These are phyloP conservation scores for Gracilinanus agilis DNA, from an alignment of 2,113 vertebrate species.

Conservation along the genomic window DNA sequence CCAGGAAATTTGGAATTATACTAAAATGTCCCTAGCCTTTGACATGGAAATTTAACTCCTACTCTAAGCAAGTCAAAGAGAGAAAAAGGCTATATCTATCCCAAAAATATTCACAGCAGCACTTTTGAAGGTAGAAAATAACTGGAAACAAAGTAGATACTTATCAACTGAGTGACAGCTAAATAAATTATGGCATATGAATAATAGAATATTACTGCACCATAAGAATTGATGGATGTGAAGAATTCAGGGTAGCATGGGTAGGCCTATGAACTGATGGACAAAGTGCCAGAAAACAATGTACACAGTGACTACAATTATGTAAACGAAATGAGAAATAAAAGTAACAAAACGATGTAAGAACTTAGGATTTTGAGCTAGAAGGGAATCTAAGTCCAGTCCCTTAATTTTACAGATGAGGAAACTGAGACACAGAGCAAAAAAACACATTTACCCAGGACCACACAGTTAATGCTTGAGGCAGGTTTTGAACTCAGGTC, in stretches of 20 bases:
- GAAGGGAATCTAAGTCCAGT: neutral
- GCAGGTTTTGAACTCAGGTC: neutral
- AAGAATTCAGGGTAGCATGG: neutral
- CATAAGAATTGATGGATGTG: neutral
- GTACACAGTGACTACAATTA: neutral
- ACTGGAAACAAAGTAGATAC: neutral
- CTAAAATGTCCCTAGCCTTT: neutral
- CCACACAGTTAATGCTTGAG: neutral
- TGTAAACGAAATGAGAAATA: neutral
- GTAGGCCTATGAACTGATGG: neutral
- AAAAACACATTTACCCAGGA: neutral
- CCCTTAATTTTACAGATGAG: neutral
- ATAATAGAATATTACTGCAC: neutral
- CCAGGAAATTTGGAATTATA: neutral
- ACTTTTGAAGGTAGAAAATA: neutral
- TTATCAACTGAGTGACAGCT: neutral
- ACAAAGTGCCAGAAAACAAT: neutral
- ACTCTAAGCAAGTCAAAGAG: neutral
- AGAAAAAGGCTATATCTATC: neutral
- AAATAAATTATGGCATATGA: neutral
- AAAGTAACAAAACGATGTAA: neutral
- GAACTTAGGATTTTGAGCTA: neutral
- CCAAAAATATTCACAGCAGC: neutral
- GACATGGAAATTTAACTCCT: neutral
- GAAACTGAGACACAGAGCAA: neutral